Percentiles rank a stretch among this genome's conserved stretches.
Evolutionary conservation across 2,888 invertebrate genomes (phyloP).

Genomic region (Hydrotaea cyrtoneurina): DNA sequence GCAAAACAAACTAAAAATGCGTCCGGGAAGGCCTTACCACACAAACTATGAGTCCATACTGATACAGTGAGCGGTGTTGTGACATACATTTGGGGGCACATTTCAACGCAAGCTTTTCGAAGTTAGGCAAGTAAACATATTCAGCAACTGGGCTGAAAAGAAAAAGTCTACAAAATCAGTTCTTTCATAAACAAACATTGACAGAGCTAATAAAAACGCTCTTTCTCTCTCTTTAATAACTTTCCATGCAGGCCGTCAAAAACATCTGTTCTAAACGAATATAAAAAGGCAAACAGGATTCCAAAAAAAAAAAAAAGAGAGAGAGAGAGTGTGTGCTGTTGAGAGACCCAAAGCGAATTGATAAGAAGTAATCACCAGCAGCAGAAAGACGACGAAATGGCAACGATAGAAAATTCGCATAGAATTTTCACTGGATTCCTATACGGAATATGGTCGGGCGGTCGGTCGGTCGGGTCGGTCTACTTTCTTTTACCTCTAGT

Average conservation of each 20-base stretch:
- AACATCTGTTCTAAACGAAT: not conserved
- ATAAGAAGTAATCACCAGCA: not conserved
- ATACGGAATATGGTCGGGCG: not conserved
- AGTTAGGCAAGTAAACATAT: constrained; percentile 30
- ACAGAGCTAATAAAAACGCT: not conserved
- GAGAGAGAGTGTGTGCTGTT: not conserved
- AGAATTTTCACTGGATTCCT: not conserved
- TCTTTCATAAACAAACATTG: not conserved
- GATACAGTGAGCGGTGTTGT: not conserved
- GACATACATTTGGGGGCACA: constrained; percentile 15
- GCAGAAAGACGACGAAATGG: not conserved
- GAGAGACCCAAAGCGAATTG: constrained; percentile 11
- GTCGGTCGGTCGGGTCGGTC: constrained; percentile 7
- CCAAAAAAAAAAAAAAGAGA: not conserved
- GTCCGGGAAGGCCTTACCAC: not conserved
- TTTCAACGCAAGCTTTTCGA: constrained; percentile 39
- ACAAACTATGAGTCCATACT: constrained; percentile 4
- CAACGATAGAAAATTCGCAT: constrained; percentile 15
- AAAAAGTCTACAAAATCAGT: constrained; percentile 50
- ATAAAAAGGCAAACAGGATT: not conserved
- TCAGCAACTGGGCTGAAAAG: constrained; percentile 24
- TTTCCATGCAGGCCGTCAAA: not conserved
- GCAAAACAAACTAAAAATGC: too few relatives aligned
- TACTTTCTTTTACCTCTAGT: not conserved
- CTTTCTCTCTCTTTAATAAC: not conserved